phyloP scores from a whole-genome alignment of 2,888 invertebrate genomes.

The Slavum lentiscoides region DNA sequence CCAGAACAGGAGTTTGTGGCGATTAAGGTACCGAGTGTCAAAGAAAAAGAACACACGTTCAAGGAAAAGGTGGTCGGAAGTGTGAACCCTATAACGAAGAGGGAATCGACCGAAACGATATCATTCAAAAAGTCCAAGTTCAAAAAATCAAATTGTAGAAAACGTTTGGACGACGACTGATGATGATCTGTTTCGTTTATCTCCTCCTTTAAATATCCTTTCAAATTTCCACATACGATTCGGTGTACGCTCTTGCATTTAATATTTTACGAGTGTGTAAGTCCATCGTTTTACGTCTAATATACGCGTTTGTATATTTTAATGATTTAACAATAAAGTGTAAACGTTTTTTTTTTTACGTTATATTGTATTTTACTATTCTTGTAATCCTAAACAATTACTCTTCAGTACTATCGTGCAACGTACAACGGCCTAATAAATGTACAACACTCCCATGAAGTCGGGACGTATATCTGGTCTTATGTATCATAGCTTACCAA shows the following conservation, averaged over 20 bases:
- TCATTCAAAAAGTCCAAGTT: conserved; percentile 75
- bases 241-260: neutral
- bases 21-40: conserved; percentile 56
- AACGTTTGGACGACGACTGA: conserved; percentile 67
- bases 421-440: too few species aligned
- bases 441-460: too few species aligned
- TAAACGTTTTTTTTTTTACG: neutral
- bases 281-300: too few species aligned
- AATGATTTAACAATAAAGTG: neutral
- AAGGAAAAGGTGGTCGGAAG: conserved; percentile 58
- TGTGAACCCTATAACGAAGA: conserved; percentile 6
- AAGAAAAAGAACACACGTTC: conserved; percentile 57
- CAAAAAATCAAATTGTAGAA: conserved; percentile 68
- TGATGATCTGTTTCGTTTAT: neutral
- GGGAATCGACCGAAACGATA: conserved; percentile 54
- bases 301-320: neutral
- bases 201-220: neutral
- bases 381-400: too few species aligned
- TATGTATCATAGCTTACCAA: too few species aligned
- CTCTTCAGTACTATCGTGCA: too few species aligned
- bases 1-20: conserved; percentile 63
- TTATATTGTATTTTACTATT: too few species aligned
- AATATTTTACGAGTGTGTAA: neutral
- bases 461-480: too few species aligned
- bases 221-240: neutral